Evolutionary conservation across 2,888 invertebrate species (phyloP).

Genomic region (Hydrotaea diabolus): DNA sequence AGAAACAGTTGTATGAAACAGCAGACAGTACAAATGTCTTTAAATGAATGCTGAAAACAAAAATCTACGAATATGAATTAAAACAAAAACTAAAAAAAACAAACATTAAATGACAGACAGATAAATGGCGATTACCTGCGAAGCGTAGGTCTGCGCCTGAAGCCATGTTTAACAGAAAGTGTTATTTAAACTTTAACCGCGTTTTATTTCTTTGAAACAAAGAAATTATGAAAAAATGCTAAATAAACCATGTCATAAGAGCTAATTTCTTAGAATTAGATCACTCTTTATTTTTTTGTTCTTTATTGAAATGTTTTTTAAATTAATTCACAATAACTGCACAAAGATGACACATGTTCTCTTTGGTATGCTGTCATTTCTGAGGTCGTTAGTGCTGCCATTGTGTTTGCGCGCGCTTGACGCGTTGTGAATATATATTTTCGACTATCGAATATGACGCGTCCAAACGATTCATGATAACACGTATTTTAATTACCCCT

Average conservation of each 20-base stretch:
- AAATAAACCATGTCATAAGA: not conserved
- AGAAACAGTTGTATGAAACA: no score
- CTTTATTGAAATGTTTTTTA: conserved; percentile 18
- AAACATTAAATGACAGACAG: conserved; percentile 14
- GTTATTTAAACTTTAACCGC: not conserved
- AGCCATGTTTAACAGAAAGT: not conserved
- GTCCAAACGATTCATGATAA: not conserved
- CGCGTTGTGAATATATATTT: not conserved
- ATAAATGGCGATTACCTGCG: not conserved
- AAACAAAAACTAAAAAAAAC: not conserved
- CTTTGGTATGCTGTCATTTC: conserved; percentile 2
- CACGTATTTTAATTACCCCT: not conserved
- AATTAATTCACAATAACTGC: conserved; percentile 35
- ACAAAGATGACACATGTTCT: not conserved
- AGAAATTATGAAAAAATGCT: no score
- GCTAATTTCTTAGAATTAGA: conserved; percentile 19
- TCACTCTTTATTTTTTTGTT: not conserved
- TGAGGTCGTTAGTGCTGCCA: conserved; percentile 17
- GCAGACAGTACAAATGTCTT: no score
- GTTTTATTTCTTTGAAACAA: not conserved
- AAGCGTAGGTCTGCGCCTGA: no score
- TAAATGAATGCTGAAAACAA: no score
- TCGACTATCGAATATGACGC: conserved; percentile 4
- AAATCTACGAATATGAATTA: no score
- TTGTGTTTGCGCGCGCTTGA: not conserved